These are phyloP conservation scores for Nannoperca obscura DNA, from an alignment of 2,797 vertebrate genomes.

Conservation along the genomic window DNA sequence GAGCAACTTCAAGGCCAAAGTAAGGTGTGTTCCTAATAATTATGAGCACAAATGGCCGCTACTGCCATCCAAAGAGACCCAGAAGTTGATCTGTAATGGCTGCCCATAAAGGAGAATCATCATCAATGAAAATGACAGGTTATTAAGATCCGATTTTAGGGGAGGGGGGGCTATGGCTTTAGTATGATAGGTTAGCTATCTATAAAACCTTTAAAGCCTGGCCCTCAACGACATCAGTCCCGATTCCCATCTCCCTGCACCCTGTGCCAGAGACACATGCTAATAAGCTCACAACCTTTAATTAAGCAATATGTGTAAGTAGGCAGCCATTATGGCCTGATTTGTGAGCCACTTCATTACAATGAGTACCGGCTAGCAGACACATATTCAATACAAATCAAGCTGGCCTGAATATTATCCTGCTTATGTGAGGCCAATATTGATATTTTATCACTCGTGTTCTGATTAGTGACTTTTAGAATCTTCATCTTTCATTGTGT, in stretches of 20 bases:
- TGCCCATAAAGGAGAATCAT: conserved; percentile 85
- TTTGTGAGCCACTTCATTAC: conserved; percentile 99
- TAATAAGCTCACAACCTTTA: conserved; percentile 99
- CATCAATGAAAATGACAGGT: conserved; percentile 92
- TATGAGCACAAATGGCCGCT: conserved; percentile 59
- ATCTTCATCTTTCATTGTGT: conserved; percentile 86
- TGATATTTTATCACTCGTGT: conserved; percentile 92
- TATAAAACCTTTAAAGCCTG: conserved; percentile 98
- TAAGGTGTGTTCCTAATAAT: conserved; percentile 69
- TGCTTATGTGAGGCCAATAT: conserved; percentile 92
- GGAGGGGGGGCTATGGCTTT: conserved; percentile 80
- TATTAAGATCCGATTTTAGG: conserved; percentile 92
- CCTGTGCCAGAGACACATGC: conserved; percentile 97
- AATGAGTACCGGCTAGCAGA: conserved; percentile 92
- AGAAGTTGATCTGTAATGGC: conserved; percentile 82
- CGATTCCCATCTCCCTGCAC: conserved; percentile 86
- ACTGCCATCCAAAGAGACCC: conserved; percentile 69
- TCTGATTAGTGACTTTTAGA: conserved; percentile 87
- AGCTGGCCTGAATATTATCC: conserved; percentile 93
- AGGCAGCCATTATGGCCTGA: conserved; percentile 98
- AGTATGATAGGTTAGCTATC: conserved; percentile 93
- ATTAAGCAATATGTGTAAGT: conserved; percentile 99
- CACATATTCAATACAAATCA: conserved; percentile 99
- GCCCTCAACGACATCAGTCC: conserved; percentile 91
- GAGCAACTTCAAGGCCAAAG: conserved; percentile 80